Conservation (phyloP, 2,113 vertebrate species). For the Corythoichthys intestinalis region DNA sequence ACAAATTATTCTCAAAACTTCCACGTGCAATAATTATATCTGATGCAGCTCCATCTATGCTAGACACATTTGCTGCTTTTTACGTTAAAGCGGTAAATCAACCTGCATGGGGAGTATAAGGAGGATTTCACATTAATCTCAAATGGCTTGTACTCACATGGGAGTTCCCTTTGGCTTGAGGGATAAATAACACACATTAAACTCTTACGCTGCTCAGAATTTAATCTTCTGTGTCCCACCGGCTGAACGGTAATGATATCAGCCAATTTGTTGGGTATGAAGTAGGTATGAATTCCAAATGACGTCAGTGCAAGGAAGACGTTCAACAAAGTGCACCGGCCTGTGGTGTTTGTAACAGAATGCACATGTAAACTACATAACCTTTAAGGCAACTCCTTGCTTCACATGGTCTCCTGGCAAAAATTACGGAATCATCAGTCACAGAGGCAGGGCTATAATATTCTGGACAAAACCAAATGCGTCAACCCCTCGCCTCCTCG, state of each 20-base stretch:
- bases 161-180: constrained; percentile 60
- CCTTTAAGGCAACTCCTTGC: constrained; percentile 38
- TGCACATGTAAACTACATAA: constrained; percentile 23
- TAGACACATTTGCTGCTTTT: constrained; percentile 72
- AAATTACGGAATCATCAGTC: too few species aligned
- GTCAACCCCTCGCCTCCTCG: too few species aligned
- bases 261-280: constrained; percentile 52
- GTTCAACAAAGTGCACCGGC: constrained; percentile 33
- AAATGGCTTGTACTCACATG: constrained; percentile 64
- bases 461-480: too few species aligned
- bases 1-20: constrained; percentile 63
- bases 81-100: constrained; percentile 70
- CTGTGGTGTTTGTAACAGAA: constrained; percentile 27
- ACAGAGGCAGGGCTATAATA: too few species aligned
- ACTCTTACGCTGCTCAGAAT: constrained; percentile 55
- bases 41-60: constrained; percentile 60
- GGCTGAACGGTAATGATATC: constrained; percentile 64
- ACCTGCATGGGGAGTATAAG: constrained; percentile 61
- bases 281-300: constrained; percentile 53
- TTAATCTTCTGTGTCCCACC: constrained; percentile 52
- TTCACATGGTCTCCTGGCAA: constrained; percentile 18
- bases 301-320: constrained; percentile 42
- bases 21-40: constrained; percentile 57
- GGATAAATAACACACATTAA: constrained; percentile 68
- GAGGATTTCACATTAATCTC: constrained; percentile 72